Evolutionary conservation across 2,888 invertebrate species (phyloP).

Genomic region (Drosophila barbarae): DNA sequence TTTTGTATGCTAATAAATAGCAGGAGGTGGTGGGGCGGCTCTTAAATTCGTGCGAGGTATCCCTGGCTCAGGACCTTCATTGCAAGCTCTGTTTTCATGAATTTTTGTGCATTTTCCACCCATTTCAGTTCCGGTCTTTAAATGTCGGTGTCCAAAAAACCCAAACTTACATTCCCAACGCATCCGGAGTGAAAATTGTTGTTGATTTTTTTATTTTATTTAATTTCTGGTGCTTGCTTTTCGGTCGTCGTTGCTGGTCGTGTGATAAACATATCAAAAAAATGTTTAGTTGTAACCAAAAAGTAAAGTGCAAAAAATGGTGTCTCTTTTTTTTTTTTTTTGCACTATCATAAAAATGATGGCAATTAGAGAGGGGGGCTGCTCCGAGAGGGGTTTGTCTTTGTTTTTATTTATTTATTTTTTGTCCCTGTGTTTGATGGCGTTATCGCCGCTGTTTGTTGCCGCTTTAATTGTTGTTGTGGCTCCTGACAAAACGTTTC

Average conservation of each 20-base stretch:
- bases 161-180: constrained; percentile 30
- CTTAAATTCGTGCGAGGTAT: not conserved
- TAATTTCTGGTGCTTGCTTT: constrained; percentile 20
- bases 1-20: not conserved
- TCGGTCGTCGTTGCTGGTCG: not conserved
- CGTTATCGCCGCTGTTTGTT: constrained; percentile 29
- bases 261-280: constrained; percentile 42
- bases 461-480: constrained; percentile 11
- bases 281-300: constrained; percentile 32
- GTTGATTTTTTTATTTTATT: constrained; percentile 10
- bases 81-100: not conserved
- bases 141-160: constrained; percentile 29
- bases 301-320: constrained; percentile 27
- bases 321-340: constrained; percentile 15
- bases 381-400: not conserved
- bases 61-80: too few species aligned
- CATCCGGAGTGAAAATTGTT: constrained; percentile 35
- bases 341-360: constrained; percentile 33
- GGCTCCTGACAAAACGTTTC: constrained; percentile 39
- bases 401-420: not conserved
- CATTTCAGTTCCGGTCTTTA: constrained; percentile 32
- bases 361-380: constrained; percentile 24
- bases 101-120: constrained; percentile 10
- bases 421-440: constrained; percentile 29
- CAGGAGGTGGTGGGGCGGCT: too few species aligned